A percentile compares a stretch with the other conserved stretches of the same genome.
phyloP scores from a whole-genome alignment of 2,797 vertebrate species.

The Coendou prehensilis region DNA sequence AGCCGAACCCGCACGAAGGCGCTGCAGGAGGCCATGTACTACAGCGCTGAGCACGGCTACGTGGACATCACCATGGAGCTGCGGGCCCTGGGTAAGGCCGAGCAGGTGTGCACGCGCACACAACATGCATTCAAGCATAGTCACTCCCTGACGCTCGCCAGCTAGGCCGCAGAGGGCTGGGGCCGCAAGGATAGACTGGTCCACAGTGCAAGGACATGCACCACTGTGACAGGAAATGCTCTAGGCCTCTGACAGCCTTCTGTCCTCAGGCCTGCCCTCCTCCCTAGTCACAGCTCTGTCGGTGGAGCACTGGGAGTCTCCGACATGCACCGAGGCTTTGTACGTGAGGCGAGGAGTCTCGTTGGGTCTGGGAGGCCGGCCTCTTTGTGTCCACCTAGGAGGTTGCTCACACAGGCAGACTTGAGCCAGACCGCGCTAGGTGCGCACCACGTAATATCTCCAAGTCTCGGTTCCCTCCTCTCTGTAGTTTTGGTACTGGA shows the following conservation, averaged over 20 bases:
- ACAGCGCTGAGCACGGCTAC: slow-evolving; percentile 97
- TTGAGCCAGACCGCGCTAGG: not conserved
- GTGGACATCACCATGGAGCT: slow-evolving; percentile 99
- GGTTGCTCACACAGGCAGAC: not conserved
- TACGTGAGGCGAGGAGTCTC: too few species aligned
- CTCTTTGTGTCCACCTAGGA: not conserved
- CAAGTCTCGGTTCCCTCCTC: not conserved
- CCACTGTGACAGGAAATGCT: not conserved
- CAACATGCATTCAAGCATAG: fast-evolving
- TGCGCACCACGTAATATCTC: not conserved
- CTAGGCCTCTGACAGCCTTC: not conserved
- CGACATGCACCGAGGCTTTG: too few species aligned
- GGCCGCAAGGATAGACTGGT: not conserved
- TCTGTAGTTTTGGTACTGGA: not conserved
- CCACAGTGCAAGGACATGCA: fast-evolving
- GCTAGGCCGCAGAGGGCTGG: not conserved
- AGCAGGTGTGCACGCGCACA: fast-evolving
- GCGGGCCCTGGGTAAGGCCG: slow-evolving; percentile 92
- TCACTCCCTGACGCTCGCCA: not conserved
- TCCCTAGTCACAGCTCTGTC: not conserved
- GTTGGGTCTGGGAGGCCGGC: not conserved
- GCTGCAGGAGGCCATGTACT: slow-evolving; percentile 98
- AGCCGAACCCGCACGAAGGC: slow-evolving; percentile 96
- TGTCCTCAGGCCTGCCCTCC: too few species aligned
- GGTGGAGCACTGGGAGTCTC: fast-evolving